These are phyloP conservation scores for Catalaphyllia jardinei DNA, from an alignment of 64 coral and sea anemone genomes.

Conservation along the genomic window DNA sequence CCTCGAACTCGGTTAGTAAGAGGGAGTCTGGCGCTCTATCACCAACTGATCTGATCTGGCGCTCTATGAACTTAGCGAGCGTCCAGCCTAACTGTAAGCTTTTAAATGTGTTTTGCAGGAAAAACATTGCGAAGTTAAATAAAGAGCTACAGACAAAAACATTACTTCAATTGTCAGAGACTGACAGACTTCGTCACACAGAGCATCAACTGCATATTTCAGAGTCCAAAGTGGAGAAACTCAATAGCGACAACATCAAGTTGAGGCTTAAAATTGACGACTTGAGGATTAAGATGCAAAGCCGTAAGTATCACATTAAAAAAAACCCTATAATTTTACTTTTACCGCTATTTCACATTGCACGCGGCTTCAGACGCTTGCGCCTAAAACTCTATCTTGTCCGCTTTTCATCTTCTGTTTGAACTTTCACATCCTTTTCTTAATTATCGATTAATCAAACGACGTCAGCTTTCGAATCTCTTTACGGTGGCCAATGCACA, in stretches of 20 bases:
- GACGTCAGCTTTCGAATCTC: too few species aligned
- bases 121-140: slow-evolving; percentile 53
- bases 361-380: too few species aligned
- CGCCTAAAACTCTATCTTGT: too few species aligned
- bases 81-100: background rate
- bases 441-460: background rate
- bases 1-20: too few species aligned
- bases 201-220: slow-evolving; percentile 79
- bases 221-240: slow-evolving; percentile 69
- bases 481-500: too few species aligned
- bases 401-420: too few species aligned
- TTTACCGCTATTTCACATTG: background rate
- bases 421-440: too few species aligned
- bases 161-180: slow-evolving; percentile 80
- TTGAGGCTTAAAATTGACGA: slow-evolving; percentile 82
- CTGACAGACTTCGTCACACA: slow-evolving; percentile 77
- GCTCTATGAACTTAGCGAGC: too few species aligned
- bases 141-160: slow-evolving; percentile 90
- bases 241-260: slow-evolving; percentile 88
- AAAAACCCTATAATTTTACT: background rate
- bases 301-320: slow-evolving; percentile 26
- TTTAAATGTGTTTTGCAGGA: slow-evolving; percentile 17
- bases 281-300: slow-evolving; percentile 69
- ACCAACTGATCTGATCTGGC: too few species aligned
- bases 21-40: too few species aligned